Evolutionary conservation across 2,113 vertebrate species (phyloP).

Genomic region (Reinhardtius hippoglossoides): DNA sequence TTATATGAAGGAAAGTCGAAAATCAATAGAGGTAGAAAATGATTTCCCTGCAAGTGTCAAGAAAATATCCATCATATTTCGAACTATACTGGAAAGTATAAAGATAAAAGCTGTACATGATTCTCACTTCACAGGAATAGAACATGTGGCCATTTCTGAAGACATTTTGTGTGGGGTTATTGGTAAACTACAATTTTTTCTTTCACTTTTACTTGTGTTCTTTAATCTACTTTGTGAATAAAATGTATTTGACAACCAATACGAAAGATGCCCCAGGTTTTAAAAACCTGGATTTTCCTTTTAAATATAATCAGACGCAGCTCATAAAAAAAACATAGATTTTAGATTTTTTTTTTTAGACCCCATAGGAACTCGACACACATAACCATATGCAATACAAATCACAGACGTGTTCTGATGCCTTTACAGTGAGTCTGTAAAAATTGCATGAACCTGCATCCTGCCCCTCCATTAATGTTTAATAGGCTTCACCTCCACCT

Average conservation of each 20-base stretch:
- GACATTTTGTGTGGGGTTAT: too few species aligned
- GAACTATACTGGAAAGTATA: not conserved
- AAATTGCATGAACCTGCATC: conserved; percentile 17
- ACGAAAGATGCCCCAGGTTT: not conserved
- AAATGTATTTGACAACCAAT: not conserved
- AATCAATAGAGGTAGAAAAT: not conserved
- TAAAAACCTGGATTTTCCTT: not conserved
- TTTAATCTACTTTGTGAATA: not conserved
- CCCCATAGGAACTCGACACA: not conserved
- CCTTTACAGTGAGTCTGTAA: not conserved
- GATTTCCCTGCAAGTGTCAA: not conserved
- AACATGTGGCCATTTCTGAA: too few species aligned
- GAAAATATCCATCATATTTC: not conserved
- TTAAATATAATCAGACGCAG: too few species aligned
- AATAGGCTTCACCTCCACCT: conserved; percentile 14
- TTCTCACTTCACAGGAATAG: too few species aligned
- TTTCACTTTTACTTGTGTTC: too few species aligned
- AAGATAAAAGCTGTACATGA: too few species aligned
- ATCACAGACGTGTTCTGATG: conserved; percentile 10
- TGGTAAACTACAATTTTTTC: too few species aligned
- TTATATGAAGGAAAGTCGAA: conserved; percentile 8
- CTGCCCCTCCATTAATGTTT: conserved; percentile 9
- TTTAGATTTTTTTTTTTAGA: too few species aligned
- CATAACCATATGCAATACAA: not conserved
- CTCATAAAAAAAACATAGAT: too few species aligned